Evolutionary conservation across 2,888 invertebrate genomes (phyloP).

Genomic region (Oligia latruncula): DNA sequence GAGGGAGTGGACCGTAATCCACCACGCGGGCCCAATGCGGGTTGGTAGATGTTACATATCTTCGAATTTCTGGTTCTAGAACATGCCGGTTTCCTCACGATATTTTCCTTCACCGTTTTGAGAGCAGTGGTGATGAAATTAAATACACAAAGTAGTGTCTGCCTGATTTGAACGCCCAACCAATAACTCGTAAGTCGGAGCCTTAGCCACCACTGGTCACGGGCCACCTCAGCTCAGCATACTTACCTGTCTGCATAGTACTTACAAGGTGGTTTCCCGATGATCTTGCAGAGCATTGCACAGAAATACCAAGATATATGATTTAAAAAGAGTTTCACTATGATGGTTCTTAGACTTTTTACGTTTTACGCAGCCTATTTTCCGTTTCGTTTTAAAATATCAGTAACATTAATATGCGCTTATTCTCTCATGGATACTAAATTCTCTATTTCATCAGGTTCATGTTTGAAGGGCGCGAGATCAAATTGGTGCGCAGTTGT

Average conservation of each 20-base stretch:
- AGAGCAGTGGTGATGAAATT: no score
- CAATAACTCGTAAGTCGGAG: no score
- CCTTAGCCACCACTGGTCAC: no score
- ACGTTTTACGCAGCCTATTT: not conserved
- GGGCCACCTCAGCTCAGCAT: not conserved
- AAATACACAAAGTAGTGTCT: no score
- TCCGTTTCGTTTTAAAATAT: not conserved
- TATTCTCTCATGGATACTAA: constrained; percentile 1
- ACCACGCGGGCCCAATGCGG: no score
- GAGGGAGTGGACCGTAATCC: no score
- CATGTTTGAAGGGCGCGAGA: constrained; percentile 97
- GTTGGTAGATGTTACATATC: no score
- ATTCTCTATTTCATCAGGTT: constrained; percentile 89
- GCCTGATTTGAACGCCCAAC: no score
- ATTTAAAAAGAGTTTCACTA: not conserved
- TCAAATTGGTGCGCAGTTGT: constrained; percentile 94
- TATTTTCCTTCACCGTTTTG: no score
- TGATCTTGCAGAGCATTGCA: not conserved
- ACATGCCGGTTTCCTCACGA: no score
- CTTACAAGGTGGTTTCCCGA: not conserved
- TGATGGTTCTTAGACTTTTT: not conserved
- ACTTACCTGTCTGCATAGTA: not conserved
- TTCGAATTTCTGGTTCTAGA: no score
- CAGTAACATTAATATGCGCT: not conserved
- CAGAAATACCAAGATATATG: not conserved